phyloP scores from a whole-genome alignment of 2,113 vertebrate genomes.

The Dolichallabes microphthalmus region DNA sequence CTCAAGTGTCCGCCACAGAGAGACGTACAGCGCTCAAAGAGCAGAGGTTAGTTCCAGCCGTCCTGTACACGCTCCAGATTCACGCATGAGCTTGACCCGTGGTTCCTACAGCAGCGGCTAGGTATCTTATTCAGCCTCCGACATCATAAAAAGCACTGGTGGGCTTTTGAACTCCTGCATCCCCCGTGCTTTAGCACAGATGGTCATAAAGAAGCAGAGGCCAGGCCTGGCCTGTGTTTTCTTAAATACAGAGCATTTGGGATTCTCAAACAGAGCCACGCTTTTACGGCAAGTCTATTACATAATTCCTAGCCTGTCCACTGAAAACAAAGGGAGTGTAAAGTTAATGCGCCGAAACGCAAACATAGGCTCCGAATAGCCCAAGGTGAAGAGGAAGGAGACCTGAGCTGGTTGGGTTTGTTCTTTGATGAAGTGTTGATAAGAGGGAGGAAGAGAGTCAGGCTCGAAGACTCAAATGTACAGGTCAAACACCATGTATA shows the following conservation, averaged over 20 bases:
- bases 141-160: slow-evolving; percentile 68
- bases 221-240: slow-evolving; percentile 60
- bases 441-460: slow-evolving; percentile 30
- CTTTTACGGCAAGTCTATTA: slow-evolving; percentile 69
- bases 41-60: slow-evolving; percentile 53
- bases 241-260: slow-evolving; percentile 64
- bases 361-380: slow-evolving; percentile 63
- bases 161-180: slow-evolving; percentile 62
- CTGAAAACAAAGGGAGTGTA: slow-evolving; percentile 72
- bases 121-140: slow-evolving; percentile 61
- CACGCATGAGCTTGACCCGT: slow-evolving; percentile 43
- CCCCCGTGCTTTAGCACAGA: slow-evolving; percentile 51
- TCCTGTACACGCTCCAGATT: slow-evolving; percentile 55
- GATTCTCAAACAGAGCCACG: slow-evolving; percentile 60
- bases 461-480: slow-evolving; percentile 16
- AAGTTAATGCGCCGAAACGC: slow-evolving; percentile 75
- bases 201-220: slow-evolving; percentile 61
- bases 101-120: slow-evolving; percentile 50
- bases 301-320: slow-evolving; percentile 69
- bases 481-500: background rate
- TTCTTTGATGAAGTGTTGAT: slow-evolving; percentile 52
- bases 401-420: slow-evolving; percentile 39
- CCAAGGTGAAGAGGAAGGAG: slow-evolving; percentile 49
- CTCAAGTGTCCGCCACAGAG: slow-evolving; percentile 62
- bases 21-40: slow-evolving; percentile 63